Percentiles rank a stretch among this genome's conserved stretches.
Evolutionary conservation across 2,888 invertebrate genomes (phyloP).

Genomic region (Oligia strigilis): DNA sequence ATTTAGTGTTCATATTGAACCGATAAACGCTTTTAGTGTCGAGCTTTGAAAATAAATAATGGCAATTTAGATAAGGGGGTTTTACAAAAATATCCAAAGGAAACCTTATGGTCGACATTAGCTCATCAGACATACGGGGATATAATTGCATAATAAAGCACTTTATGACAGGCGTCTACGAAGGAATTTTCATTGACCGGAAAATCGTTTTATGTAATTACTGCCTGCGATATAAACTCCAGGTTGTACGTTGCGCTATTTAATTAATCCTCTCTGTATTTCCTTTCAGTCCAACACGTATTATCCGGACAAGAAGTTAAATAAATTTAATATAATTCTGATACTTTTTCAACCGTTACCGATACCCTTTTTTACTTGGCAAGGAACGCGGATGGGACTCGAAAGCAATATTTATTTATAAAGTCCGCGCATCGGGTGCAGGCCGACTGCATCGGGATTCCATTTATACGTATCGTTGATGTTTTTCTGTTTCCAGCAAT

Average conservation of each 20-base stretch:
- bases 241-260: slow-evolving; percentile 1
- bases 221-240: neutral
- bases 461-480: slow-evolving; percentile 64
- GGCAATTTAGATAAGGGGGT: slow-evolving; percentile 39
- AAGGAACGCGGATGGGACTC: slow-evolving; percentile 67
- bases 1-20: slow-evolving; percentile 51
- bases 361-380: slow-evolving; percentile 59
- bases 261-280: slow-evolving; percentile 32
- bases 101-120: slow-evolving; percentile 3
- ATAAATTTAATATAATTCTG: slow-evolving; percentile 53
- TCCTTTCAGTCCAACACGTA: slow-evolving; percentile 28
- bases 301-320: slow-evolving; percentile 40
- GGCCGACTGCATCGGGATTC: slow-evolving; percentile 51
- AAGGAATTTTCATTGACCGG: slow-evolving; percentile 39
- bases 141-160: slow-evolving; percentile 20
- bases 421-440: slow-evolving; percentile 61
- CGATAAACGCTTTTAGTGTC: slow-evolving; percentile 50
- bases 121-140: slow-evolving; percentile 1
- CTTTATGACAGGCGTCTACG: slow-evolving; percentile 14
- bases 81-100: slow-evolving; percentile 13
- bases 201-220: slow-evolving; percentile 36
- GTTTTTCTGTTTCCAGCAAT: slow-evolving; percentile 82
- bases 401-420: slow-evolving; percentile 67
- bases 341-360: slow-evolving; percentile 58
- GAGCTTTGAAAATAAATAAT: slow-evolving; percentile 48